Base-by-base conservation (phyloP, 2,797 vertebrate species). In the Galaxias olidus region DNA sequence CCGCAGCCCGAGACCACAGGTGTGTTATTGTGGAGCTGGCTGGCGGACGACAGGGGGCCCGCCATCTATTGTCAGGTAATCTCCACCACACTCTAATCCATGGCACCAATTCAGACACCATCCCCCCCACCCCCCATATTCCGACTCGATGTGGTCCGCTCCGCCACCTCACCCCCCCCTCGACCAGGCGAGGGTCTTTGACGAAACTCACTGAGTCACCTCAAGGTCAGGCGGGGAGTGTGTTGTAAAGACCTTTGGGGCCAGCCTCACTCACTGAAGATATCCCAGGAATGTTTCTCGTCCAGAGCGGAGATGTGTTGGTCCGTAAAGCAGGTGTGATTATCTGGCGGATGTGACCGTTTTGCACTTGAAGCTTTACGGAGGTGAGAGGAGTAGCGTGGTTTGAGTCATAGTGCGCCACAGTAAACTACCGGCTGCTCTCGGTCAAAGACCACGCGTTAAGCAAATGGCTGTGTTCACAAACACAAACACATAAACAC, bases 221-320 rank as follows among this genome's bases (percentile, higher is more conserved):
- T 58, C 14, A 41, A 74, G 61, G 69, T 83, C 71, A 79, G 58
- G 52, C 70, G 19, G 15, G 4, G 9, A 19, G 63, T 11, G 60
- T 72, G 74, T 78, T 75, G 71, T 66, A 81, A 60, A 19, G 51
- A 63, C 69, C 72, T 65, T 41, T 8, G 50, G 64, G 65, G 63
- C 58, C 43, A 53, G 11, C 66, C 58, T 72, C 63, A 49, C 71
- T 77, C 65, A 70, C 71, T 17, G n/a, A n/a, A 74, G 75, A 62
- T 68, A 86, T 68, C 46, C 52, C 46, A 77, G 80, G 84, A 85
- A 84, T 88, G 73, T 85, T 85, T 77, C 86, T 69, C 57, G 76
- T 82, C 82, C 56, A 75, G 79, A n/a, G 79, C 71, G 72, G 56
- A 76, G 46, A n/a, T 63, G 52, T 54, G 44, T 17, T 68, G 8